phyloP scores from a whole-genome alignment of 37 sponge, comb jelly and placozoan genomes.

The Oscarella lobularis region DNA sequence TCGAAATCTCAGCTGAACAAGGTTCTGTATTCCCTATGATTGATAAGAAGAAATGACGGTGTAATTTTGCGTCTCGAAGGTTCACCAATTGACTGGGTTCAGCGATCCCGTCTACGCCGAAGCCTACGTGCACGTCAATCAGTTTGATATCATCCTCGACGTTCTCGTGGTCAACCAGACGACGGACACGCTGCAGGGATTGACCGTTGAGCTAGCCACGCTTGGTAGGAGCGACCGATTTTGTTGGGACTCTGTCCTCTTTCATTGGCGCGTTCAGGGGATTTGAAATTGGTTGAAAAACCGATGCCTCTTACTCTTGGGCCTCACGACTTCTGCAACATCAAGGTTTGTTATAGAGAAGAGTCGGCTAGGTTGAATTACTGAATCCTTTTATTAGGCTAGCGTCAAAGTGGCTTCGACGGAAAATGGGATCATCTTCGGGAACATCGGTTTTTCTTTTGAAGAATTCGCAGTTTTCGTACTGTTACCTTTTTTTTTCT shows the following conservation, averaged over 20 bases:
- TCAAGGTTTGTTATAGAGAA: slow-evolving; percentile 44
- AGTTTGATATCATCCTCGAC: slow-evolving; percentile 98
- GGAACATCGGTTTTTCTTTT: slow-evolving; percentile 91
- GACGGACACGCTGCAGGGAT: slow-evolving; percentile 89
- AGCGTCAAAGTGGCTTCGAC: slow-evolving; percentile 87
- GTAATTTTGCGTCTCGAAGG: slow-evolving; percentile 30
- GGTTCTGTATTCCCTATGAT: slow-evolving; percentile 20
- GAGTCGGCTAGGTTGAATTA: background rate
- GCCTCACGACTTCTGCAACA: slow-evolving; percentile 91
- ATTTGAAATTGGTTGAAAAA: slow-evolving; percentile 90
- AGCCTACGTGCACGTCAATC: slow-evolving; percentile 96
- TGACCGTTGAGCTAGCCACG: slow-evolving; percentile 90
- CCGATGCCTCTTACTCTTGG: slow-evolving; percentile 76
- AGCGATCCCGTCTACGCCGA: slow-evolving; percentile 98
- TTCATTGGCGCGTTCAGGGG: slow-evolving; percentile 27
- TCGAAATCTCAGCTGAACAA: slow-evolving; percentile 65
- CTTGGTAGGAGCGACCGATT: slow-evolving; percentile 35
- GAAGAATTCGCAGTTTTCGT: too few species aligned
- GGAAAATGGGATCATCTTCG: slow-evolving; percentile 98
- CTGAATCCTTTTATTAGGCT: background rate
- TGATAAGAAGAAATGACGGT: background rate
- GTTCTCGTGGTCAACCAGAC: slow-evolving; percentile 98
- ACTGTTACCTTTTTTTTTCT: background rate
- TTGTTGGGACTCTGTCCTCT: background rate
- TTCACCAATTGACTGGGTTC: slow-evolving; percentile 97